These are phyloP conservation scores for Naja naja DNA, from an alignment of 2,113 vertebrate species.

Conservation along the genomic window DNA sequence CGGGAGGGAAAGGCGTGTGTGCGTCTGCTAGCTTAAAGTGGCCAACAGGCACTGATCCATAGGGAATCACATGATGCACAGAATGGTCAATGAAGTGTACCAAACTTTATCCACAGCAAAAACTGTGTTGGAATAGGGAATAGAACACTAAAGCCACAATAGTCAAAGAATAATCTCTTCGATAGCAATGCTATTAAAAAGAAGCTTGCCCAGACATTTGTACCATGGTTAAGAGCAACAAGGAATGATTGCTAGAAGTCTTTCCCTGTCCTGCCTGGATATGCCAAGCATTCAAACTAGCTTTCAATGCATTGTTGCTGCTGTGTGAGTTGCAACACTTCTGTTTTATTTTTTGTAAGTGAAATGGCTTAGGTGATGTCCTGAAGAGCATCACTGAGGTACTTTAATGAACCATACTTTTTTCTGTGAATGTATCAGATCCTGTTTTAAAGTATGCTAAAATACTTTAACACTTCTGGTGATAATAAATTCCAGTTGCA, in stretches of 20 bases:
- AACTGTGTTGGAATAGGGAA: neutral
- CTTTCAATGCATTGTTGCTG: neutral
- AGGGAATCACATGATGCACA: neutral
- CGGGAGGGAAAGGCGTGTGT: neutral
- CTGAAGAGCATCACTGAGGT: neutral
- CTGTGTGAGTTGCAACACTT: neutral
- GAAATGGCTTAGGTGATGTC: neutral
- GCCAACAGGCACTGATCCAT: neutral
- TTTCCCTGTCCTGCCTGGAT: neutral
- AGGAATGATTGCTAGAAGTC: neutral
- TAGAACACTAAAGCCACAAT: neutral
- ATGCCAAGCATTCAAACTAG: neutral
- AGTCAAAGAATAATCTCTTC: neutral
- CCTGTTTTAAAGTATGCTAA: neutral
- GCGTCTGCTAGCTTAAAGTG: neutral
- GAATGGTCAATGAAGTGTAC: neutral
- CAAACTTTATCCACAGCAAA: neutral
- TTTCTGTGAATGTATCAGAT: neutral
- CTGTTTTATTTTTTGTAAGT: neutral
- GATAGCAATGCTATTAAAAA: neutral
- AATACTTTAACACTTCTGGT: neutral
- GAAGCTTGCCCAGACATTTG: neutral
- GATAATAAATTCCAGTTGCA: neutral
- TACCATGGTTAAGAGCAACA: neutral
- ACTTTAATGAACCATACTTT: neutral